phyloP scores from a whole-genome alignment of 2,888 invertebrate genomes.

The Drosophila phalerata region DNA sequence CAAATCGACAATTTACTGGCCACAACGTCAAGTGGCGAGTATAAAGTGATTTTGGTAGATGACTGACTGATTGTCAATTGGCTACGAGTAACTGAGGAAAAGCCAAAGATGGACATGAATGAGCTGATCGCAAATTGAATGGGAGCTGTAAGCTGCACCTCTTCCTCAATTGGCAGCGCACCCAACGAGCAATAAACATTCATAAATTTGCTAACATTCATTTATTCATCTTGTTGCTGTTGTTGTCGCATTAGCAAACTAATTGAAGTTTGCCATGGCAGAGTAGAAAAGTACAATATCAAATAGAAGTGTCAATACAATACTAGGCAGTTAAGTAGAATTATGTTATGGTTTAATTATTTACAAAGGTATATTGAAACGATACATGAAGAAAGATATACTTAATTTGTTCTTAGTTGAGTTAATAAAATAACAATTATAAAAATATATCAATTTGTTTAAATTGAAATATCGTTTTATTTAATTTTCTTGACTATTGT shows the following conservation, averaged over 20 bases:
- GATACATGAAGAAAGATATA: too few relatives aligned
- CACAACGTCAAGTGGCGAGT: neutral
- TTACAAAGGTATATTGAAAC: too few relatives aligned
- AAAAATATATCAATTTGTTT: too few relatives aligned
- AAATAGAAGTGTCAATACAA: constrained; percentile 32
- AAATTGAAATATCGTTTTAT: too few relatives aligned
- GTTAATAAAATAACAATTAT: too few relatives aligned
- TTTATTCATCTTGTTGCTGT: constrained; percentile 32
- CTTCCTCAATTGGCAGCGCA: constrained; percentile 70
- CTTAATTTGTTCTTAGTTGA: too few relatives aligned
- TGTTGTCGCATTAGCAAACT: constrained; percentile 58
- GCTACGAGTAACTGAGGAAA: constrained; percentile 14
- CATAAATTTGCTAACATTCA: constrained; percentile 57
- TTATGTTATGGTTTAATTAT: too few relatives aligned
- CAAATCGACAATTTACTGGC: neutral
- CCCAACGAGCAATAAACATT: constrained; percentile 62
- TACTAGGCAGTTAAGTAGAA: constrained; percentile 21
- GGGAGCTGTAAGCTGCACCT: constrained; percentile 62
- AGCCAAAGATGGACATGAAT: constrained; percentile 57
- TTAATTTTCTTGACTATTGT: too few relatives aligned
- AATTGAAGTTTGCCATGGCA: constrained; percentile 64
- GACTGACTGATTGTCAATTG: constrained; percentile 28
- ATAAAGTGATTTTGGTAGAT: constrained; percentile 16
- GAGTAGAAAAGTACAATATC: constrained; percentile 34
- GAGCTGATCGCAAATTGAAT: constrained; percentile 36